Evolutionary conservation across 2,797 vertebrate genomes (phyloP).

Genomic region (Hypotaenidia philippensis): DNA sequence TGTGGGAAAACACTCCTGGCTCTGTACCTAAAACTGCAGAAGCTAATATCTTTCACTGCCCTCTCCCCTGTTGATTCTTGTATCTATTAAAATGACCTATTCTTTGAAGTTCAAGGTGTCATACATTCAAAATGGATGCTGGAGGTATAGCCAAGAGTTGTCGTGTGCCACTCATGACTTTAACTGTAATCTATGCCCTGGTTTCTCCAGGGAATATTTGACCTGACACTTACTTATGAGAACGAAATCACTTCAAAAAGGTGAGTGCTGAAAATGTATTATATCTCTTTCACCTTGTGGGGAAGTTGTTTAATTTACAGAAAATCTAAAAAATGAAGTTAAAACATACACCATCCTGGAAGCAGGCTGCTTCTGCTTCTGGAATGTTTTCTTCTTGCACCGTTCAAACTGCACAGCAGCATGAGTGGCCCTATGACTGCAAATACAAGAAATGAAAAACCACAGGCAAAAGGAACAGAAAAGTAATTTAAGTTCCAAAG

Average conservation of each 20-base stretch:
- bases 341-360: conserved; percentile 18
- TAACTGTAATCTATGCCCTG: conserved; percentile 9
- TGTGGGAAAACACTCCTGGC: neutral
- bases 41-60: conserved; percentile 28
- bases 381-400: neutral
- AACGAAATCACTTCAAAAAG: conserved; percentile 6
- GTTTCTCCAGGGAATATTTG: conserved; percentile 57
- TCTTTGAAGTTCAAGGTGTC: conserved; percentile 66
- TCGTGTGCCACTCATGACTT: neutral
- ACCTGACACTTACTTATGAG: conserved; percentile 43
- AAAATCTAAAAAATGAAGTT: conserved; percentile 46
- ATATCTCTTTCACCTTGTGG: conserved; percentile 44
- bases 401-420: neutral
- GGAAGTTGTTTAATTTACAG: conserved; percentile 61
- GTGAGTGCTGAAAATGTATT: conserved; percentile 40
- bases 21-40: conserved; percentile 48
- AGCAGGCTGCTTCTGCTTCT: neutral
- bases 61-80: conserved; percentile 15
- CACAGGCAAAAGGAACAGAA: neutral
- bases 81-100: conserved; percentile 15
- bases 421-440: neutral
- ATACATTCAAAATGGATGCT: conserved; percentile 13
- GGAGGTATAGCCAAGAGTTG: neutral
- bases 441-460: neutral
- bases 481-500: neutral